phyloP scores from a whole-genome alignment of 2,797 vertebrate species.

The Bovichtus diacanthus region DNA sequence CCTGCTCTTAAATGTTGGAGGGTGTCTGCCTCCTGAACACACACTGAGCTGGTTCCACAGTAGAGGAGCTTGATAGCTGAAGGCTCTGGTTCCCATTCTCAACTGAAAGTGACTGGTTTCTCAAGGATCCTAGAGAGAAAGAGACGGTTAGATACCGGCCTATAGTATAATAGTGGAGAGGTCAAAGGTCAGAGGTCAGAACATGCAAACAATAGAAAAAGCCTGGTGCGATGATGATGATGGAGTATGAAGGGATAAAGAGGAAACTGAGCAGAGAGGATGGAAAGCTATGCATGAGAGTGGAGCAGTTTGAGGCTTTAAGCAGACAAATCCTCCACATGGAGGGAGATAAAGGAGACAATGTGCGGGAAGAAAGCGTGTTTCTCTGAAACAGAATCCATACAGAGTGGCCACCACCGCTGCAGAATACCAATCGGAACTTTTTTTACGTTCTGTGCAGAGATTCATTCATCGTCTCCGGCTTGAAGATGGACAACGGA shows the following conservation, averaged over 20 bases:
- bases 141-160: no score
- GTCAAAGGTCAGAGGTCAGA: constrained; percentile 22
- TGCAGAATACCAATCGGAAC: constrained; percentile 34
- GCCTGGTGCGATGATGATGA: neutral
- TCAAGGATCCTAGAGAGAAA: no score
- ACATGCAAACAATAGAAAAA: neutral
- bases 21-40: no score
- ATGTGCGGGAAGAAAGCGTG: constrained; percentile 14
- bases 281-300: neutral
- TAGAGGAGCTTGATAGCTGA: no score
- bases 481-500: neutral
- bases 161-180: neutral
- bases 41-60: no score
- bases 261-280: constrained; percentile 5
- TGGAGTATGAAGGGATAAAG: constrained; percentile 5
- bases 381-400: constrained; percentile 16
- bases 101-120: no score
- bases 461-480: constrained; percentile 17
- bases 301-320: constrained; percentile 34
- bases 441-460: neutral
- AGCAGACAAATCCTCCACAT: constrained; percentile 31
- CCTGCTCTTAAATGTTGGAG: no score
- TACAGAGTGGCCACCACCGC: neutral
- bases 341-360: constrained; percentile 45
- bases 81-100: no score